Evolutionary conservation across 2,113 vertebrate genomes (phyloP), one percentile per base, ranked within the genome.

Genomic region (Agelaius tricolor): DNA sequence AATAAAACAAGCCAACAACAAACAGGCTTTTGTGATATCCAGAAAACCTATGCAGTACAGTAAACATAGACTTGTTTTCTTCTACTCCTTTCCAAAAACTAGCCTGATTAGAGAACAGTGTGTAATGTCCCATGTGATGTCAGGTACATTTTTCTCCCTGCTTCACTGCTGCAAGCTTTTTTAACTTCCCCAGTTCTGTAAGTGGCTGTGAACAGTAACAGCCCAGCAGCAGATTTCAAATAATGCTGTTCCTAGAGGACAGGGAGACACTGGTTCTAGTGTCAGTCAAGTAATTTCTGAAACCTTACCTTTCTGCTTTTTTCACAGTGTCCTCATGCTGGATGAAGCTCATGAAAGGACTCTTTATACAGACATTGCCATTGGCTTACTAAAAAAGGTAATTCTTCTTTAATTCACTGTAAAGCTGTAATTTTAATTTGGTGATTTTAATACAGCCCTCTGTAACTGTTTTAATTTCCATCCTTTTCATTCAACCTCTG

Each of bases 271-370:
- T 84, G 59, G 72, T 71, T 76, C 39, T 41, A 31, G 47, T 83
- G 21, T 85, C 51, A 76, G 2, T 71, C 30, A 94, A 55, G 20
- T 30, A 13, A 15, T 58, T 95, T 73, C 86, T 59, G 46, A 90
- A 62, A 61, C 57, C 13, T 54, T 57, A 8, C 31, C 30, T 69
- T 95, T 84, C 84, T 87, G 68, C 66, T 94, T 87, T 86, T 37
- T 94, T 89, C 43, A 35, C 94, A 99, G 99, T 97, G 99, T 98
- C 57, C 97, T 99, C 88, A 99, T 99, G 98, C 96, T 99, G 77
- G 99, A 99, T 78, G 99, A 99, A 98, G 99, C 99, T 58, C 99
- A 99, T 3, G 99, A 99, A 95, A 98, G 99, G 92, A 99, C 99
- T 46, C 97, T 99, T 47, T 99, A 99, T 86, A 99, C 99, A 30